These are phyloP conservation scores for Erynnis tages DNA, from an alignment of 2,888 invertebrate species.

Conservation along the genomic window DNA sequence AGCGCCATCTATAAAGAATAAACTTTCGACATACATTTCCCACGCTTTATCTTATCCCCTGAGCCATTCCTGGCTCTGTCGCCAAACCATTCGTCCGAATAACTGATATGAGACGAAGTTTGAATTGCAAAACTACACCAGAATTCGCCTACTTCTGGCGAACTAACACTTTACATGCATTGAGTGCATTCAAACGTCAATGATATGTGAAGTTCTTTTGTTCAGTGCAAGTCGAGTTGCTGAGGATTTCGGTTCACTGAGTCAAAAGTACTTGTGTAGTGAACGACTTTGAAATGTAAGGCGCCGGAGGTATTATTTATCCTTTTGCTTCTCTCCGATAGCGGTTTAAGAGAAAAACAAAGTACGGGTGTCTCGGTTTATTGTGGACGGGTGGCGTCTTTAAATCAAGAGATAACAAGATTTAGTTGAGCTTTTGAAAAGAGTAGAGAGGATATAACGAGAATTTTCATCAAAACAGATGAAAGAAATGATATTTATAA, in stretches of 20 bases:
- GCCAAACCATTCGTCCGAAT: constrained; percentile 59
- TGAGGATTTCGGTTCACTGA: constrained; percentile 21
- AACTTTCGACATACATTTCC: constrained; percentile 6
- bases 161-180: constrained; percentile 33
- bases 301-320: constrained; percentile 2
- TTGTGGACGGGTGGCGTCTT: too few species aligned
- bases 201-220: constrained; percentile 34
- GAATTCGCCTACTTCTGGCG: constrained; percentile 40
- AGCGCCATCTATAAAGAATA: not conserved
- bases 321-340: not conserved
- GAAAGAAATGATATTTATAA: too few species aligned
- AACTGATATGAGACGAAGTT: constrained; percentile 73
- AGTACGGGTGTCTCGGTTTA: too few species aligned
- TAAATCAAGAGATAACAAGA: too few species aligned
- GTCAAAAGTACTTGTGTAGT: constrained; percentile 14
- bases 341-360: too few species aligned
- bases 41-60: constrained; percentile 10
- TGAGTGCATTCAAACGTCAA: constrained; percentile 37
- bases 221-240: constrained; percentile 32
- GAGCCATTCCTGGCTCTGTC: constrained; percentile 16
- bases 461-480: too few species aligned
- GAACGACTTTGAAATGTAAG: constrained; percentile 17
- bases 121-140: constrained; percentile 71
- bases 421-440: too few species aligned
- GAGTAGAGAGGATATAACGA: too few species aligned